Base-by-base conservation (phyloP, 2,113 vertebrate genomes). In the Calidris pugnax region DNA sequence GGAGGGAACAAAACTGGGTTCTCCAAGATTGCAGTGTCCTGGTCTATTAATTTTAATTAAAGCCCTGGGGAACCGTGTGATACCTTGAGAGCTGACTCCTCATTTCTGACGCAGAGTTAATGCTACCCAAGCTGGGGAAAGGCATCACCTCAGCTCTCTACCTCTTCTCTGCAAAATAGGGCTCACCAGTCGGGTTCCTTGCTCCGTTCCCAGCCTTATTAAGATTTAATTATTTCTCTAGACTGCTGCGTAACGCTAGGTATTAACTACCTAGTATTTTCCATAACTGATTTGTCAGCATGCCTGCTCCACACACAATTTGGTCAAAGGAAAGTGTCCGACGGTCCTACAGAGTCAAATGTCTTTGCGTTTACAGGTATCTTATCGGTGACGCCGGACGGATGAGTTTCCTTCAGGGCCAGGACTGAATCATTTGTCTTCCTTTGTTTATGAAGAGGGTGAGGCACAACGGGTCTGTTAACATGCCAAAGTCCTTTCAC, bases 361-460 rank as follows among this genome's bases (percentile, higher is more conserved):
- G 0, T 30, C 57, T 3, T 28, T 33, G 37, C 5, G 3, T n/a
- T 14, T 27, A 19, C 55, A 84, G 23, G 59, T 12, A n/a, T 33
- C 71, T 87, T 79, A 85, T 57, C 47, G 6, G 90, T 37, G 85
- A 94, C 9, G 57, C 82, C 5, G 1, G 7, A 14, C 2, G 35
- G 93, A 51, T 86, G 67, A 7, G 13, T 14, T 14, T 83, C 82
- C 75, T 89, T 0, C 63, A 1, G 74, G 63, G 76, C 68, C 82
- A 3, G 85, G 14, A 3, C 85, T 92, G 93, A 96, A 64, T 92
- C 86, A 90, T 22, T 55, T 0, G 6, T 76, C 59, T 27, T n/a
- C 75, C 35, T 6, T 19, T 94, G 78, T 96, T 96, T 94, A n/a
- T 48, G 92, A 57, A 87, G 43, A 87, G 95, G 97, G 97, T 18